Evolutionary conservation across 2,113 vertebrate genomes (phyloP).

Genomic region (Eurystomus gularis): DNA sequence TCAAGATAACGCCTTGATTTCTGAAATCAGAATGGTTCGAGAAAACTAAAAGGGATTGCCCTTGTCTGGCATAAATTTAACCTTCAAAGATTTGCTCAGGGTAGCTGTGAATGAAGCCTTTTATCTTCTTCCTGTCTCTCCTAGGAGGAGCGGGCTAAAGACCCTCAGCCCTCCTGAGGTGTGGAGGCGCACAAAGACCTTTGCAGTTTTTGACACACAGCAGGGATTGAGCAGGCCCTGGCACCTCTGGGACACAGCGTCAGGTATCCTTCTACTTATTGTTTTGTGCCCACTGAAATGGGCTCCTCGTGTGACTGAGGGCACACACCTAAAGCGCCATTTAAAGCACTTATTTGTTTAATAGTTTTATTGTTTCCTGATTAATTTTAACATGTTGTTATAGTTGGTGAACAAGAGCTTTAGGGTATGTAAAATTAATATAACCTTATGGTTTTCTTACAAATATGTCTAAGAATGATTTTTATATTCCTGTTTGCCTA

Average conservation of each 20-base stretch:
- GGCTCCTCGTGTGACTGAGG: neutral
- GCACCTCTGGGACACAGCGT: neutral
- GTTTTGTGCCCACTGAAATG: neutral
- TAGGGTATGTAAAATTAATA: neutral
- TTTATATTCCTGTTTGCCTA: neutral
- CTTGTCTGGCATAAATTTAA: neutral
- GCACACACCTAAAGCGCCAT: neutral
- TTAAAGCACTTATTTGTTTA: neutral
- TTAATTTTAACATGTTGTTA: neutral
- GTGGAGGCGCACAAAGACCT: neutral
- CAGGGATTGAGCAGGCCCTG: neutral
- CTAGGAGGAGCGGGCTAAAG: neutral
- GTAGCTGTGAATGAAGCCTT: neutral
- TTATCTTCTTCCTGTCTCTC: fast-evolving
- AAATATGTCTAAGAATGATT: neutral
- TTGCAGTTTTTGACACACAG: neutral
- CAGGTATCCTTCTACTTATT: neutral
- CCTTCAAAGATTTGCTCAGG: neutral
- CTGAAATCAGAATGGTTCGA: neutral
- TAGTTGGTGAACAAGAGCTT: neutral
- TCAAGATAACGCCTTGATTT: neutral
- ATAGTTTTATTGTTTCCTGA: neutral
- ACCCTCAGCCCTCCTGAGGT: neutral
- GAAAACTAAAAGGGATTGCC: neutral
- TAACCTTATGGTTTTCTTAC: neutral